A percentile compares a stretch with the other conserved stretches of the same genome.
phyloP scores from a whole-genome alignment of 1,140 invertebrate genomes.

The Cryptotermes secundus region DNA sequence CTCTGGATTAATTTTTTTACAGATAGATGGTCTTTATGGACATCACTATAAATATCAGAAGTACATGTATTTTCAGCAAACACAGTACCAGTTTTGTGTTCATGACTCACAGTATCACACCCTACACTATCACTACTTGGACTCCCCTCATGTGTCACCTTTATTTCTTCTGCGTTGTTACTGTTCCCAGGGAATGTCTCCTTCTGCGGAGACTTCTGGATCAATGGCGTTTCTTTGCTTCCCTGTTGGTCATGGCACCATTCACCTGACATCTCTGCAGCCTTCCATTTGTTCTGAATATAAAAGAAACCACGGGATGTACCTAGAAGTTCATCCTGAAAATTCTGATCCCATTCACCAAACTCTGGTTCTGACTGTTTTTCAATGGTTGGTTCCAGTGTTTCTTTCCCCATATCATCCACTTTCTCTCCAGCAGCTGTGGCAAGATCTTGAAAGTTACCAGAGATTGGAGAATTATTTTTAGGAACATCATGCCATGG shows the following conservation, averaged over 20 bases:
- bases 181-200: not conserved
- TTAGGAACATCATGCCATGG: conserved; percentile 39
- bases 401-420: not conserved
- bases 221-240: not conserved
- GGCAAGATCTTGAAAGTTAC: conserved; percentile 22
- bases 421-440: not conserved
- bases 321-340: conserved; percentile 7
- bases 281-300: conserved; percentile 27
- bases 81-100: not conserved
- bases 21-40: not conserved
- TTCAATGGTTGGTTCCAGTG: not conserved
- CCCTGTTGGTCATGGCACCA: not conserved
- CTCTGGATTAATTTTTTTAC: not conserved
- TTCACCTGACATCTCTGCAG: not conserved
- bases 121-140: not conserved
- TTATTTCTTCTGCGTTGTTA: not conserved
- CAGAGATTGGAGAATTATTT: conserved; percentile 37
- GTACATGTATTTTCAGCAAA: not conserved
- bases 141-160: not conserved
- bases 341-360: not conserved
- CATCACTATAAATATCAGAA: not conserved
- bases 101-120: not conserved
- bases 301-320: conserved; percentile 18
- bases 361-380: not conserved
- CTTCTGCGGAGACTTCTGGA: not conserved